Percentiles rank a stretch among this genome's conserved stretches.
Conservation (phyloP, 2,888 invertebrate genomes). For the Anagyrus pseudococci region DNA sequence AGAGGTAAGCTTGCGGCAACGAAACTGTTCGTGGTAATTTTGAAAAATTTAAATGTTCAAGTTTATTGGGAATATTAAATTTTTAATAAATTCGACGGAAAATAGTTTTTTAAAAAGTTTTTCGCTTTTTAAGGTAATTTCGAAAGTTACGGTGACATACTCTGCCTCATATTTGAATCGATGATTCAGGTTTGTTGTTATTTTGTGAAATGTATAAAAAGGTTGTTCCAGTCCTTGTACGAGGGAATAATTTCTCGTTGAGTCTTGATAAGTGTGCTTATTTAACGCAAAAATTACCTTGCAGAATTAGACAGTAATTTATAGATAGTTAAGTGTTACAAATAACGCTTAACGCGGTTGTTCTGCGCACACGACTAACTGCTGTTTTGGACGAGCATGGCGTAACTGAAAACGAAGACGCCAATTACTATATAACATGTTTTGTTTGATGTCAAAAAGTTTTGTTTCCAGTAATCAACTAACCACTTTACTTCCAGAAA, state of each 20-base stretch:
- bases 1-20: too few species aligned
- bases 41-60: neutral
- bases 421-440: neutral
- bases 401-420: neutral
- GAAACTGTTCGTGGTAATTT: too few species aligned
- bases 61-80: neutral
- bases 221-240: neutral
- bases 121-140: neutral
- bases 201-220: neutral
- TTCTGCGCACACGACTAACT: conserved; percentile 22
- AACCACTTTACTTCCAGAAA: conserved; percentile 17
- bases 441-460: neutral
- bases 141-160: conserved; percentile 18
- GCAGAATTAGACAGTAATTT: conserved; percentile 8
- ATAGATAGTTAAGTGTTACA: neutral
- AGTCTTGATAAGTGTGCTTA: conserved; percentile 15
- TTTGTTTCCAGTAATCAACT: conserved; percentile 27
- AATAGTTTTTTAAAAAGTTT: neutral
- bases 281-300: conserved; percentile 8
- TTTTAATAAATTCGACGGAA: neutral
- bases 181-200: conserved; percentile 7
- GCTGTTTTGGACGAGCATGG: conserved; percentile 24
- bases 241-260: neutral
- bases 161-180: neutral
- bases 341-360: conserved; percentile 7